phyloP scores from a whole-genome alignment of 2,113 vertebrate species.

The Hystrix brachyura region DNA sequence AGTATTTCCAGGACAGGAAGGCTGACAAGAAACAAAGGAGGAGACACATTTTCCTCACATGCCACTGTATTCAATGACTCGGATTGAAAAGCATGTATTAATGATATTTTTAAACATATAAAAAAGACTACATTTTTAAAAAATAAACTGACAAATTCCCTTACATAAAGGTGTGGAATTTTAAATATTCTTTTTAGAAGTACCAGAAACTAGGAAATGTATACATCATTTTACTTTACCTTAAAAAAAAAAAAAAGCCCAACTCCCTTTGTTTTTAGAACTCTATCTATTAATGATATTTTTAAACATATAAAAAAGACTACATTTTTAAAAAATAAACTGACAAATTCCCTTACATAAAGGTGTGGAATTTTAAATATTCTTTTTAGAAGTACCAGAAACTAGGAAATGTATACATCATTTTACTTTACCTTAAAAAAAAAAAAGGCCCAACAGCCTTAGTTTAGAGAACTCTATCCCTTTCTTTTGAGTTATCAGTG shows the following conservation, averaged over 20 bases:
- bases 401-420: background rate
- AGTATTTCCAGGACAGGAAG: background rate
- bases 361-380: background rate
- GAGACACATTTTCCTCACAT: background rate
- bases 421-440: background rate
- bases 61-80: background rate
- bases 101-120: background rate
- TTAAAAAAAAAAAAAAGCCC: background rate
- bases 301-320: constrained; percentile 11
- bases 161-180: background rate
- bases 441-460: background rate
- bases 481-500: background rate
- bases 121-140: background rate
- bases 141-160: constrained; percentile 7
- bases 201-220: background rate
- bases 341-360: background rate
- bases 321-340: constrained; percentile 2
- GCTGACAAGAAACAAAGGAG: background rate
- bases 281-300: too few relatives aligned
- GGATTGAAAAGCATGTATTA: background rate
- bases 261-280: too few relatives aligned
- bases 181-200: background rate
- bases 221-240: background rate
- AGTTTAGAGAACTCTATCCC: background rate
- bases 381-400: constrained; percentile 1